These are phyloP conservation scores for Sicus ferrugineus DNA, from an alignment of 2,888 invertebrate genomes.

Conservation along the genomic window DNA sequence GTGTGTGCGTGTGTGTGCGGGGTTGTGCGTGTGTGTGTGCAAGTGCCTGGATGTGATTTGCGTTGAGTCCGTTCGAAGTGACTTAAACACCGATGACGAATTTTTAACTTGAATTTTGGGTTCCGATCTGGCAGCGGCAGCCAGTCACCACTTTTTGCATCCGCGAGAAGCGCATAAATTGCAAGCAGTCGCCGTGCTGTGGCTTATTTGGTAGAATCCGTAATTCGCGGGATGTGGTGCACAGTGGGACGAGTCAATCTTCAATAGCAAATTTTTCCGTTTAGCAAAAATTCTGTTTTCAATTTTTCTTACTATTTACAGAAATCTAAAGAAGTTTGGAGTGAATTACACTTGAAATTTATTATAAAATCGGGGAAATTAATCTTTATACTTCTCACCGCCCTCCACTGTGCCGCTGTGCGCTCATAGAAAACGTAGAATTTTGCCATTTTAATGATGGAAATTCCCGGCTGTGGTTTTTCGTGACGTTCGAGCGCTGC, in stretches of 20 bases:
- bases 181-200: background rate
- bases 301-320: no score
- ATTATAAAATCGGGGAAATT: no score
- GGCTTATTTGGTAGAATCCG: background rate
- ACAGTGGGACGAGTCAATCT: background rate
- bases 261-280: no score
- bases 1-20: background rate
- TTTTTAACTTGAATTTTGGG: conserved; percentile 6
- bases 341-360: no score
- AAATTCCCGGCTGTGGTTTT: conserved; percentile 48
- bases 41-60: background rate
- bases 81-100: background rate
- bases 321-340: no score
- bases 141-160: background rate
- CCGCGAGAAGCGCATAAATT: background rate
- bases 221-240: background rate
- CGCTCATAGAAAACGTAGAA: conserved; percentile 6
- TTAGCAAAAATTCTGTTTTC: no score
- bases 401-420: conserved; percentile 9
- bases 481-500: conserved; percentile 46
- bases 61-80: background rate
- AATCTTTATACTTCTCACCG: background rate
- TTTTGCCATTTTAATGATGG: conserved; percentile 36
- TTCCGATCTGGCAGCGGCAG: conserved; percentile 1
- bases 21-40: background rate